A percentile compares a stretch with the other conserved stretches of the same genome.
Evolutionary conservation across 2,113 vertebrate species (phyloP).

Genomic region (Scytalopus superciliaris): DNA sequence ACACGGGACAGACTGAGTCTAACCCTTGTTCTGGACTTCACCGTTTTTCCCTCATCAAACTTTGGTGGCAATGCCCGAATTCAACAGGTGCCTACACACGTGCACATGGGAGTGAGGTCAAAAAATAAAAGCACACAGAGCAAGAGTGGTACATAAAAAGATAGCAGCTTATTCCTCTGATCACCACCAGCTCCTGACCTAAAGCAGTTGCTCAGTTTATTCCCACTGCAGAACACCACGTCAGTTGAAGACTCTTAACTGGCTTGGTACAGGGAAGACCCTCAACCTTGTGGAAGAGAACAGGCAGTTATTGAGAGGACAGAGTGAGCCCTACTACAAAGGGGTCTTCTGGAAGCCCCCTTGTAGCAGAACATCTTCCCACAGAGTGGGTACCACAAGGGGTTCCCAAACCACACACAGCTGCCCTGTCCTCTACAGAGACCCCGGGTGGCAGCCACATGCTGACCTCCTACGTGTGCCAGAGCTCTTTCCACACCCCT

Average conservation of each 20-base stretch:
- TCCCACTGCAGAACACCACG: not conserved
- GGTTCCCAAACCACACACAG: not conserved
- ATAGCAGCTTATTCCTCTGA: not conserved
- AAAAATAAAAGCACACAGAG: rapidly evolving
- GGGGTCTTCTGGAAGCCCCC: not conserved
- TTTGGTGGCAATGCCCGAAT: not conserved
- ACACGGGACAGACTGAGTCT: not conserved
- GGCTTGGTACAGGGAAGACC: not conserved
- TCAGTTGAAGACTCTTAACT: not conserved
- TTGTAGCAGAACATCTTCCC: not conserved
- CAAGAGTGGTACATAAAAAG: not conserved
- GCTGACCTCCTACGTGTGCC: not conserved
- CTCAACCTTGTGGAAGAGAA: not conserved
- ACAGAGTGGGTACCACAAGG: not conserved
- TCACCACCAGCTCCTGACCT: not conserved
- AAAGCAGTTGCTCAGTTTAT: not conserved
- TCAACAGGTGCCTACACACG: not conserved
- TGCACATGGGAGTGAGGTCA: rapidly evolving
- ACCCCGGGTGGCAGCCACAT: rapidly evolving
- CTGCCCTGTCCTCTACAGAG: not conserved
- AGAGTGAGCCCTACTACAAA: rapidly evolving
- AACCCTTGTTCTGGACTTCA: not conserved
- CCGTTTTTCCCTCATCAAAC: not conserved
- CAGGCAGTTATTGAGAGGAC: not conserved
- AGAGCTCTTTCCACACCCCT: not conserved